These are phyloP conservation scores for Branchinecta sandiegonensis DNA, from an alignment of 2,888 invertebrate genomes.

Conservation along the genomic window DNA sequence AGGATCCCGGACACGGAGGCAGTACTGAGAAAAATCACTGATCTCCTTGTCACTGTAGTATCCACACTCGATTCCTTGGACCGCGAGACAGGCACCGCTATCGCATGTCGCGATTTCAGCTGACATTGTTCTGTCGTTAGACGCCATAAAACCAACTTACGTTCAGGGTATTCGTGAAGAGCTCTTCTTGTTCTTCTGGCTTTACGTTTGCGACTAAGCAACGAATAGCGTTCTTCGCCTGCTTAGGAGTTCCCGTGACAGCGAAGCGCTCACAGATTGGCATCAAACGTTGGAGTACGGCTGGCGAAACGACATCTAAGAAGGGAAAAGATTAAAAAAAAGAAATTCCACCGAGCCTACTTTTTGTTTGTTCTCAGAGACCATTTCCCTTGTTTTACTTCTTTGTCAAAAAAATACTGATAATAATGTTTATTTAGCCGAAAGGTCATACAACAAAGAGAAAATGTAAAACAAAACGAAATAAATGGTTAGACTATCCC, in stretches of 20 bases:
- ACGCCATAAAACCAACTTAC: constrained; percentile 28
- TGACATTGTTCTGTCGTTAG: background rate
- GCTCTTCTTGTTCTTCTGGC: constrained; percentile 49
- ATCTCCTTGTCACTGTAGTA: no score
- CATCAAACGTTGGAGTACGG: constrained; percentile 59
- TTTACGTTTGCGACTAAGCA: constrained; percentile 70
- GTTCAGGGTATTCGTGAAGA: constrained; percentile 70
- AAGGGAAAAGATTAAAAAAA: constrained; percentile 16
- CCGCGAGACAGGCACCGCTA: no score
- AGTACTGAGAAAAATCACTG: no score
- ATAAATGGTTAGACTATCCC: no score
- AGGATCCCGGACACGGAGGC: no score
- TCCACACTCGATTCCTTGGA: no score
- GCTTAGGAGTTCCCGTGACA: constrained; percentile 76
- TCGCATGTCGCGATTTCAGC: background rate
- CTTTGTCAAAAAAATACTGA: no score
- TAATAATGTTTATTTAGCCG: no score
- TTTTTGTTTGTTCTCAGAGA: no score
- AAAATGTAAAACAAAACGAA: no score
- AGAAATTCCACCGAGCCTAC: constrained; percentile 2
- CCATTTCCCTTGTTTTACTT: no score
- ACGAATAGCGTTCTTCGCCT: constrained; percentile 89
- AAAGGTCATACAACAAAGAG: no score
- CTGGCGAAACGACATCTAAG: constrained; percentile 54
- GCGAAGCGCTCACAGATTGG: constrained; percentile 78